Base-by-base conservation (phyloP, 2,797 vertebrate genomes). In the Sebastes hopkinsi region DNA sequence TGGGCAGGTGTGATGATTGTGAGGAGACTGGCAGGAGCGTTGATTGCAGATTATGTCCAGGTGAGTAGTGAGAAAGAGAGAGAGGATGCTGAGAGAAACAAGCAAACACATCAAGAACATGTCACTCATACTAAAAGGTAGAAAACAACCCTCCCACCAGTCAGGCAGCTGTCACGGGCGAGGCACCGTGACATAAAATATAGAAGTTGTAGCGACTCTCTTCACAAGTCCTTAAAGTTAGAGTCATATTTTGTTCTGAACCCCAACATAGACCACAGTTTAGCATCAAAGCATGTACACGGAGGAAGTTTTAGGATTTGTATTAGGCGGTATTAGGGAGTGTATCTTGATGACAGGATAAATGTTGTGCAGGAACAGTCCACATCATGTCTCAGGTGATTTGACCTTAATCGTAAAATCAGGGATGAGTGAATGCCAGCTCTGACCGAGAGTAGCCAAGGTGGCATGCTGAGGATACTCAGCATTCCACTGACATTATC, bases 401-500 rank as follows among this genome's bases (percentile, higher is more conserved):
- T 22, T 74, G 38, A 65, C 65, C 66, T 23, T 66, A 80, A 77
- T 84, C 66, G 0, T 68, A 34, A 70, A 76, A 78, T 72, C 62
- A 32, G n/a, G 30, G 6, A 50, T 50, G 46, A 50, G 16, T 7
- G 20, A 77, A 71, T 50, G 16, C 13, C 42, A 71, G 66, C 29
- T 76, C 29, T 27, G 20, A 29, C 7, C 55, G 6, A 60, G 13
- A 32, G 46, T 11, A 54, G 46, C 34, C 27, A 75, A 14, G 11
- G 23, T 25, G 18, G 36, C 46, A 10, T 18, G 52, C 14, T 30
- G 30, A 61, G 25, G 42, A 70, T 69, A 22, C 20, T 64, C 30
- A 64, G 66, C 22, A 61, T 61, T 73, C 58, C 56, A 75, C 14
- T 1, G 10, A 67, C 36, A 46, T 46, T 72, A 58, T 67, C 42